These are phyloP conservation scores for Brachyalestes nurse DNA, from an alignment of 2,797 vertebrate species.

Conservation along the genomic window DNA sequence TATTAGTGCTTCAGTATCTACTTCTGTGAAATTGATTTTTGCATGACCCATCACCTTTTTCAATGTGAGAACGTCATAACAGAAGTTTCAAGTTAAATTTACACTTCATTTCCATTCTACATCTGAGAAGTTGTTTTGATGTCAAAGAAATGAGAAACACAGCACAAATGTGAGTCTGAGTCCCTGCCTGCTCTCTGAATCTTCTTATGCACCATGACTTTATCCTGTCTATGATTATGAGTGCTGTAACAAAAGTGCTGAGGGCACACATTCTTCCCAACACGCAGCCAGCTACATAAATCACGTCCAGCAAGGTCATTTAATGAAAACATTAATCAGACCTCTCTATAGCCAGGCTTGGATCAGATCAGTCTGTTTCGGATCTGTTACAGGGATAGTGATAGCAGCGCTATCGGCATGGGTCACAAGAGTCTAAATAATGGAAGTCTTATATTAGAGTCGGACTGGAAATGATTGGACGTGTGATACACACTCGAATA, in stretches of 20 bases:
- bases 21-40: no score
- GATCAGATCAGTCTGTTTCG: neutral
- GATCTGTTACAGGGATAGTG: neutral
- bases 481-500: neutral
- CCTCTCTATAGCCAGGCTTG: neutral
- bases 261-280: neutral
- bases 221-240: neutral
- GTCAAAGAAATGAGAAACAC: neutral
- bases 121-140: no score
- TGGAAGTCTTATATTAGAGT: conserved; percentile 1
- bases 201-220: neutral
- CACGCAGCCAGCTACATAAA: neutral
- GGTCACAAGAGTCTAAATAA: neutral
- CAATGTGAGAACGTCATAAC: no score
- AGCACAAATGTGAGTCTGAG: neutral
- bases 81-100: no score
- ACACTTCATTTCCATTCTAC: no score
- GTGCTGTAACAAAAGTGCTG: neutral
- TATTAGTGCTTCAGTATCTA: no score
- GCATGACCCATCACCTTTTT: no score
- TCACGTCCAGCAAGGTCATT: neutral
- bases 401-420: neutral
- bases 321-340: conserved; percentile 31
- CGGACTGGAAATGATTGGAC: neutral
- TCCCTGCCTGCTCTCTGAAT: neutral